Conservation (phyloP, 2,113 vertebrate species). For the Falco punctatus region DNA sequence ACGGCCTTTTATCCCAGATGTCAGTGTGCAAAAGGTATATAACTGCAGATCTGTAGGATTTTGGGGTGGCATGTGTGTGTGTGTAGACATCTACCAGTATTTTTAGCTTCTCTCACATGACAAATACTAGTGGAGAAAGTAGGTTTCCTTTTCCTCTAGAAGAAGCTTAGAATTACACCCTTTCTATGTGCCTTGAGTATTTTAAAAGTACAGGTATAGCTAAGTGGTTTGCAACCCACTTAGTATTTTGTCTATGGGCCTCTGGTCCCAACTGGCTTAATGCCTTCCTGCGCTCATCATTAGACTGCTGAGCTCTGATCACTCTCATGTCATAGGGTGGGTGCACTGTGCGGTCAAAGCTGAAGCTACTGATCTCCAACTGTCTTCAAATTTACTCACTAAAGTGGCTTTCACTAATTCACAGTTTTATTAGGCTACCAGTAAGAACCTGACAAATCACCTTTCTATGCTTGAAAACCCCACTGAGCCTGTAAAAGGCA, state of each 20-base stretch:
- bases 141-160: background rate
- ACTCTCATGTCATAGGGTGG: background rate
- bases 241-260: rapidly evolving
- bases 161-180: background rate
- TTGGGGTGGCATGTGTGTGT: background rate
- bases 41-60: background rate
- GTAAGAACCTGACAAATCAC: background rate
- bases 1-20: background rate
- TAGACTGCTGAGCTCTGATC: background rate
- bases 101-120: background rate
- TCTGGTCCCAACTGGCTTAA: rapidly evolving
- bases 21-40: background rate
- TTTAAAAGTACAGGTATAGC: background rate
- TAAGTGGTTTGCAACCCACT: background rate
- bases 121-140: background rate
- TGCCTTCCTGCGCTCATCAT: background rate
- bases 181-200: rapidly evolving
- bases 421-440: background rate
- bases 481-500: background rate
- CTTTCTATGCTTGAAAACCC: background rate
- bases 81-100: background rate
- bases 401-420: background rate
- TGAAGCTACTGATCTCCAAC: background rate
- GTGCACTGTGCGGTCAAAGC: background rate
- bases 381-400: background rate